phyloP scores from a whole-genome alignment of 2,888 invertebrate genomes.

The Elgonia sp. region DNA sequence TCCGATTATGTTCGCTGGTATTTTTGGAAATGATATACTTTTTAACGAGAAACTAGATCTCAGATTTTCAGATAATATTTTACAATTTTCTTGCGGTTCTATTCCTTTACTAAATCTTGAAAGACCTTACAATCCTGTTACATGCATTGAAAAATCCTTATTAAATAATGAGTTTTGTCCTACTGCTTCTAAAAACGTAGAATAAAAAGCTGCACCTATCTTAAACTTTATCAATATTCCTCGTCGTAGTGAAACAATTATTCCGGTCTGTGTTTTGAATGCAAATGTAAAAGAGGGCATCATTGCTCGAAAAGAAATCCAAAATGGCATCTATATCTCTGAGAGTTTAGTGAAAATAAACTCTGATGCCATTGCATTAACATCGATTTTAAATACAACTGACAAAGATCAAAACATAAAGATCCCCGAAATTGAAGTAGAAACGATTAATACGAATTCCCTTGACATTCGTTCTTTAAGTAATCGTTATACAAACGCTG shows the following conservation, averaged over 20 bases:
- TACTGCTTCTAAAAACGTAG: neutral
- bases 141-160: neutral
- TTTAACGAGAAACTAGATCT: neutral
- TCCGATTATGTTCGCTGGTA: conserved; percentile 26
- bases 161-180: neutral
- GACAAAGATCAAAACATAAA: neutral
- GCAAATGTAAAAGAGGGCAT: neutral
- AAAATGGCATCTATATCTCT: conserved; percentile 14
- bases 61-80: neutral
- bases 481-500: neutral
- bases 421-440: conserved; percentile 22
- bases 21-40: conserved; percentile 19
- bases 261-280: conserved; percentile 5
- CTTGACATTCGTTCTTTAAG: neutral
- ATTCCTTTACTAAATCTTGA: conserved; percentile 2
- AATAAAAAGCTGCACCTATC: neutral
- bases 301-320: neutral
- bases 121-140: neutral
- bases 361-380: neutral
- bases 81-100: neutral
- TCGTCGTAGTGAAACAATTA: conserved; percentile 17
- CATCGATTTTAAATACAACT: conserved; percentile 30
- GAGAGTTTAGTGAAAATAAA: conserved; percentile 21
- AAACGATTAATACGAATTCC: neutral
- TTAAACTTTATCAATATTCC: conserved; percentile 9